Evolutionary conservation across 2,888 invertebrate genomes (phyloP), one percentile per base, ranked within the genome.

Genomic region (Epinotia brunnichana): DNA sequence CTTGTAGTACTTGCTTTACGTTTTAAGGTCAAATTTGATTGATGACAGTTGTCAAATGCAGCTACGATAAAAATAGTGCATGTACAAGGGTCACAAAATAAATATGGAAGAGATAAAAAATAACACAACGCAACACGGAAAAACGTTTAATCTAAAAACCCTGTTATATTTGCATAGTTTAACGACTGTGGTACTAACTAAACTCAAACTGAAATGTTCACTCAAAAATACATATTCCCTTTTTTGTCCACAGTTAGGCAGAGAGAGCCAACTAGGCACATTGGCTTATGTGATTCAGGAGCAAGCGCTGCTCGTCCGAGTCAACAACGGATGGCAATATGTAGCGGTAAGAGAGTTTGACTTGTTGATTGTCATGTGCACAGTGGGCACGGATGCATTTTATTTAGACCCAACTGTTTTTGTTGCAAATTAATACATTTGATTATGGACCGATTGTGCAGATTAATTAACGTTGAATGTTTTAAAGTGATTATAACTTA

Each of bases 261-360:
- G 77, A 87, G 94, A 80, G 77, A 89, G 88, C 80, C 92, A 90
- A 81, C 96, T 97, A 61, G 99, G 98, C 74, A 97, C 98, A 53
- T 89, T 99, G 85, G 98, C 98, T 44, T 99, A 98, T 87, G 95
- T 98, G 76, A 96, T 97, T 79, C 97, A 98, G 87, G 98, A 98
- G 87, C 97, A 99, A 92, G 96, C 97, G 2, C 92, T 98, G 41
- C 94, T 98, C 69, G 96, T 98, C 44, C 95, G 98, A 81, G 98
- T 98, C 80, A 97, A 97, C 88, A 97, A 96, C 84, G 98, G 98
- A 70, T 99, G 98, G 98, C 98, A 98, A 86, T 98, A 98, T 83
- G 96, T 99, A 79, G 95, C 97, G 89, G 98, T 98, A 91, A 95
- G 96, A 95, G 78, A 62, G 17, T 48, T 62, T 44, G 39, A 61